Base-by-base conservation (phyloP, 2,797 vertebrate species). In the Parauchenoglanis punctatus region DNA sequence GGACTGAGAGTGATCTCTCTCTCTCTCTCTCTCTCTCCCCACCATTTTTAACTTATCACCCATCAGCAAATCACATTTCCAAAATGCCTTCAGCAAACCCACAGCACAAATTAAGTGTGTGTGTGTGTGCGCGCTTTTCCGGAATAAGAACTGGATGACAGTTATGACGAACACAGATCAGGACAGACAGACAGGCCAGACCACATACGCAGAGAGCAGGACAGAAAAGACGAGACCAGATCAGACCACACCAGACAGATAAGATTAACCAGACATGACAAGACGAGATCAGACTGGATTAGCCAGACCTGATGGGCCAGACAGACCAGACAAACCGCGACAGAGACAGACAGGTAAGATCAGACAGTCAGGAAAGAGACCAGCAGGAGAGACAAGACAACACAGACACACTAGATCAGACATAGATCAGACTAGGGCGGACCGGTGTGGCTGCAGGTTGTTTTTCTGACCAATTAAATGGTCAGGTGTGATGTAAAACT, bases 11-110 rank as follows among this genome's bases (percentile, higher is more conserved):
- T 23, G 20, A 46, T 15, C 0, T 23, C 20, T 46, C 70, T 46
- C 40, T 40, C 67, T 70, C 2, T 23, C 68, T 8, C 68, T 8
- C 5, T 68, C 31, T 70, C 18, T 44, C 40, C 11, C 44, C 52
- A 23, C 40, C 70, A 12, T 54, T 56, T 56, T 20, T 78, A 20
- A 20, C 23, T 15, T 49, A n/a, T 75, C 72, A 49, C 52, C 31
- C 10, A 40, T 58, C 77, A 59, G 56, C 31, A 80, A 80, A 80
- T 80, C 54, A 40, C 77, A 80, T 59, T 78, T 78, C 28, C 7
- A 80, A 15, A 80, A 3, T 80, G 77, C 56, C 54, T 80, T 59
- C 56, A 78, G 76, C 76, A 58, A 46, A 61, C 80, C 40, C 18
- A 78, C 52, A 78, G 76, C 76, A 58, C 76, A 54, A 31, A 54